A percentile compares a stretch with the other conserved stretches of the same genome.
Evolutionary conservation across 2,113 vertebrate species (phyloP).

Genomic region (Rhipidura dahli): DNA sequence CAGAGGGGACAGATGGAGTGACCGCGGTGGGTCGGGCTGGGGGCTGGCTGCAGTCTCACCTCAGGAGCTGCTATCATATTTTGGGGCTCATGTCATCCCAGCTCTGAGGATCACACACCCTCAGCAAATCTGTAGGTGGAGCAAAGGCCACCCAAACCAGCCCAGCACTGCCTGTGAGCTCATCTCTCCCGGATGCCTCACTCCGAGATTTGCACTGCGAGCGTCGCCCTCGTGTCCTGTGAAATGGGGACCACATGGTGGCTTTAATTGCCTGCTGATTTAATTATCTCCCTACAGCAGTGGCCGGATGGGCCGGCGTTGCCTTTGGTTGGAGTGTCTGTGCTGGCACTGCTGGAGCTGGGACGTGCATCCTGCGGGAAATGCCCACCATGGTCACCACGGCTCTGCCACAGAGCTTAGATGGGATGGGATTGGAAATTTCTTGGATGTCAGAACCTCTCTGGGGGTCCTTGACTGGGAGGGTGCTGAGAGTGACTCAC

Average conservation of each 20-base stretch:
- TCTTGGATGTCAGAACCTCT: background rate
- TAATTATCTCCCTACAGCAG: background rate
- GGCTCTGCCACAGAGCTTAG: background rate
- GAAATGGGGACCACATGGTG: background rate
- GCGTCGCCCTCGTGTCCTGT: background rate
- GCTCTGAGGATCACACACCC: background rate
- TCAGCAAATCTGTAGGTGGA: background rate
- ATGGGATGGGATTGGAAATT: background rate
- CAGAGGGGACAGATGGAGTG: rapidly evolving
- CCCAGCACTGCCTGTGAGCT: background rate
- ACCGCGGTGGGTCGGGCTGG: rapidly evolving
- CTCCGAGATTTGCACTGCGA: background rate
- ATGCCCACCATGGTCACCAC: rapidly evolving
- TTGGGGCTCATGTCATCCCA: background rate
- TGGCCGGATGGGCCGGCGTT: rapidly evolving
- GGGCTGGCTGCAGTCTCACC: background rate
- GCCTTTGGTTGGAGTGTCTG: background rate
- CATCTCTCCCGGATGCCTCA: background rate
- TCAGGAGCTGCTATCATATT: background rate
- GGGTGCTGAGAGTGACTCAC: background rate
- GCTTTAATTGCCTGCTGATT: background rate
- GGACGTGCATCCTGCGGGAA: background rate
- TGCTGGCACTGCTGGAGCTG: background rate
- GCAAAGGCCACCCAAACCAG: background rate
- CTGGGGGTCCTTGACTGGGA: rapidly evolving